A percentile compares a stretch with the other conserved stretches of the same genome.
phyloP scores from a whole-genome alignment of 2,797 vertebrate species.

The Myiotriccus ornatus region DNA sequence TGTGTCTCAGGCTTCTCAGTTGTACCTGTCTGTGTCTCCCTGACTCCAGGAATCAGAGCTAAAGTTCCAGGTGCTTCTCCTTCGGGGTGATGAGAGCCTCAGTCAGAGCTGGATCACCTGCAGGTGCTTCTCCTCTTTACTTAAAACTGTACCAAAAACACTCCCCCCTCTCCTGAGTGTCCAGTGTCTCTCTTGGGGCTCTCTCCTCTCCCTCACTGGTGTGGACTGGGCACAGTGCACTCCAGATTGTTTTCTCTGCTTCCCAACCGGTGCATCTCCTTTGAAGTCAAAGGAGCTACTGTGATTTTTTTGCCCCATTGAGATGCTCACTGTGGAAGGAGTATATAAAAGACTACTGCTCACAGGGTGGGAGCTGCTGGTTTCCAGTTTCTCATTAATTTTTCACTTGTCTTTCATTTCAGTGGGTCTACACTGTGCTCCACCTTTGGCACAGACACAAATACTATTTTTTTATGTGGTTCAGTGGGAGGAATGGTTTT shows the following conservation, averaged over 20 bases:
- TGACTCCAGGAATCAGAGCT: neutral
- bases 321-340: constrained; percentile 45
- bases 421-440: constrained; percentile 41
- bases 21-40: neutral
- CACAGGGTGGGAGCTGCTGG: constrained; percentile 49
- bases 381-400: constrained; percentile 60
- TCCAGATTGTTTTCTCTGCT: constrained; percentile 7
- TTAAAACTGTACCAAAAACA: neutral
- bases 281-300: constrained; percentile 54
- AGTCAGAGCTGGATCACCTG: neutral
- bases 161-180: neutral
- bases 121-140: neutral
- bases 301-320: constrained; percentile 52
- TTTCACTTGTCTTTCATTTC: constrained; percentile 47
- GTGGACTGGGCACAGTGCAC: neutral
- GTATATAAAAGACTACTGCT: constrained; percentile 52
- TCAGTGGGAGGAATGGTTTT: constrained; percentile 65
- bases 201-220: neutral
- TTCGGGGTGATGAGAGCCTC: neutral
- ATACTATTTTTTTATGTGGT: constrained; percentile 58
- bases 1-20: neutral
- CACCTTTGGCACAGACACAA: constrained; percentile 53
- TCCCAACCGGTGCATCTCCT: neutral
- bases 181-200: neutral
- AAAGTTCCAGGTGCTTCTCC: neutral